Evolutionary conservation across 2,888 invertebrate genomes (phyloP).

Genomic region (Phasia obesa): DNA sequence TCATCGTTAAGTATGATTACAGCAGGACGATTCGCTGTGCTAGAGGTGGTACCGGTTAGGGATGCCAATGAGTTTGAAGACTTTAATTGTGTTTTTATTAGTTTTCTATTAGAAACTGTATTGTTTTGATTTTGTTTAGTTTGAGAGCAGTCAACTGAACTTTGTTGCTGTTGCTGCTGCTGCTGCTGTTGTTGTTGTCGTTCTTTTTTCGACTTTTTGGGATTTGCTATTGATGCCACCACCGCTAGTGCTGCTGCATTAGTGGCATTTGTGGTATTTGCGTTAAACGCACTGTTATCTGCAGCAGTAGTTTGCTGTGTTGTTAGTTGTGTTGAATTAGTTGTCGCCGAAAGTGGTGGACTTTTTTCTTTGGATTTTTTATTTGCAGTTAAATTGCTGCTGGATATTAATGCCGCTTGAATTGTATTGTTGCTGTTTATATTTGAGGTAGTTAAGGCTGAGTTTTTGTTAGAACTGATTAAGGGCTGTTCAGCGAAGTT

Average conservation of each 20-base stretch:
- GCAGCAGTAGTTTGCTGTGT: not conserved
- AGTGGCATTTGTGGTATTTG: slow-evolving; percentile 8
- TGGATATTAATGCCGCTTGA: slow-evolving; percentile 61
- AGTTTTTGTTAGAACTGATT: slow-evolving; percentile 60
- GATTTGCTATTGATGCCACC: slow-evolving; percentile 41
- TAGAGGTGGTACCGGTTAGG: not conserved
- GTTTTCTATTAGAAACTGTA: slow-evolving; percentile 49
- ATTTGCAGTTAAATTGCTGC: slow-evolving; percentile 30
- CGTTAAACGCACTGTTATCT: slow-evolving; percentile 26
- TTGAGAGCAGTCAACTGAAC: slow-evolving; percentile 1
- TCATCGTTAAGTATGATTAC: slow-evolving; percentile 88
- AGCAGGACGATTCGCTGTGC: slow-evolving; percentile 83
- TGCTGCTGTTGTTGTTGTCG: slow-evolving; percentile 51
- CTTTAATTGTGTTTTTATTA: slow-evolving; percentile 63
- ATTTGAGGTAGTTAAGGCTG: slow-evolving; percentile 71
- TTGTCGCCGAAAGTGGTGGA: slow-evolving; percentile 54
- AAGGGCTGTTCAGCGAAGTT: slow-evolving; percentile 41
- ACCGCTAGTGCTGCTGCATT: not conserved
- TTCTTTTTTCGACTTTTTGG: slow-evolving; percentile 63
- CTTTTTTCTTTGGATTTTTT: slow-evolving; percentile 70
- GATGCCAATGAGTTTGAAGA: slow-evolving; percentile 48
- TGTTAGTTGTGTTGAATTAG: slow-evolving; percentile 10
- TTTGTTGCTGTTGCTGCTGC: slow-evolving; percentile 33
- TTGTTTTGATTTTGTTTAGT: slow-evolving; percentile 39
- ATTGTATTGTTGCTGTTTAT: slow-evolving; percentile 60